Evolutionary conservation across 2,113 vertebrate genomes (phyloP).

Genomic region (Chauna torquata): DNA sequence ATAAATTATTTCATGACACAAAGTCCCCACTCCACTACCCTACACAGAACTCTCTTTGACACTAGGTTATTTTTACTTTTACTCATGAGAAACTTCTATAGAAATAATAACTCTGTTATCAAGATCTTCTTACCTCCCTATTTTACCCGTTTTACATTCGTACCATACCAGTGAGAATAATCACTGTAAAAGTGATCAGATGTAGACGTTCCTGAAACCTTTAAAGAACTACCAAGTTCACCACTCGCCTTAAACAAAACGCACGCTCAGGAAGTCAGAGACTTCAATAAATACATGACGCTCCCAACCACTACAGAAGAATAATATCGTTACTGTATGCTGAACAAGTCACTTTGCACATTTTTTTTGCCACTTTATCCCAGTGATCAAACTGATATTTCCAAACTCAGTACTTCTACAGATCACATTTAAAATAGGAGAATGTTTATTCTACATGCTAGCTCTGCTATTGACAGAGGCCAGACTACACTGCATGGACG

Average conservation of each 20-base stretch:
- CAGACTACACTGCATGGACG: neutral
- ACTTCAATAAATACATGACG: neutral
- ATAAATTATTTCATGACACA: neutral
- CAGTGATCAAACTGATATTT: neutral
- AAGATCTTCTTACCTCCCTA: neutral
- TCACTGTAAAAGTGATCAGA: neutral
- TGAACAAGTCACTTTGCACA: neutral
- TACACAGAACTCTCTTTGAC: neutral
- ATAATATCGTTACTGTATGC: neutral
- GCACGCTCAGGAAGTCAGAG: neutral
- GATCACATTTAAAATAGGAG: neutral
- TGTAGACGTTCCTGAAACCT: rapidly evolving
- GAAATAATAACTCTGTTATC: neutral
- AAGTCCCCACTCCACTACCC: neutral
- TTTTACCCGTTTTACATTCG: neutral
- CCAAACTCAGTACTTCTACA: neutral
- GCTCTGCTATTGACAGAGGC: neutral
- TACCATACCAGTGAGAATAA: neutral
- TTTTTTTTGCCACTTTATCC: neutral
- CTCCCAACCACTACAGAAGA: neutral
- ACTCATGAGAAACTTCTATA: neutral
- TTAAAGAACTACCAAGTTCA: neutral
- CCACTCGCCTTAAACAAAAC: neutral
- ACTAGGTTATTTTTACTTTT: neutral
- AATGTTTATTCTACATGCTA: neutral